Evolutionary conservation across 2,113 vertebrate species (phyloP), one percentile per base, ranked within the genome.

Genomic region (Charina bottae): DNA sequence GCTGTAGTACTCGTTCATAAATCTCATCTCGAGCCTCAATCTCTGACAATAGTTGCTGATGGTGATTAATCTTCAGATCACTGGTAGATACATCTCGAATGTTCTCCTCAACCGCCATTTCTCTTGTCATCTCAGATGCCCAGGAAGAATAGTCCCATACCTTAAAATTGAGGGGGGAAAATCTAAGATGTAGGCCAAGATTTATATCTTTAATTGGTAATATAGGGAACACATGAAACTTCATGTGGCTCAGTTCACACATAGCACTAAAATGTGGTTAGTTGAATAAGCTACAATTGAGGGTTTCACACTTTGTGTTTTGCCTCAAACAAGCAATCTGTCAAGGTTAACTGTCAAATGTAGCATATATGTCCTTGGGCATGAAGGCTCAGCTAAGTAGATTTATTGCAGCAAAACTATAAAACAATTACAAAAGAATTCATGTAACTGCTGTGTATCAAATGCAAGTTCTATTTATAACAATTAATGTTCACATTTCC

Each of bases 41-140:
- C 96, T 99, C 97, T 1, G 98, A 97, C 96, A 97, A 96, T 2
- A 99, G 97, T 93, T 98, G 97, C 54, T 97, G 98, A 88, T 99
- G 98, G 90, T 97, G 95, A 0, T 95, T 96, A 59, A 98, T 96
- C 91, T 97, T 97, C 59, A 98, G 95, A 56, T 95, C 96, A 49
- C 97, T 97, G 0, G 97, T 97, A n/a, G 96, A 94, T 83, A 98
- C 95, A 58, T 98, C 98, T 10, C 97, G 97, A 94, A 98, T 96
- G 26, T 94, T 97, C 93, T 98, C 98, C 83, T 98, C 97, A 2
- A 95, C 97, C 53, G 96, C 96, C 96, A 99, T 98, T 54, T 97
- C 97, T 5, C 96, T 97, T 12, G 95, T 95, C 59, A 98, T 92
- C 85, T 98, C 96, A 53, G 97, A 95, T 60, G 97, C 97, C 98